Base-by-base conservation (phyloP, 2,888 invertebrate genomes). In the Brenthis daphne region DNA sequence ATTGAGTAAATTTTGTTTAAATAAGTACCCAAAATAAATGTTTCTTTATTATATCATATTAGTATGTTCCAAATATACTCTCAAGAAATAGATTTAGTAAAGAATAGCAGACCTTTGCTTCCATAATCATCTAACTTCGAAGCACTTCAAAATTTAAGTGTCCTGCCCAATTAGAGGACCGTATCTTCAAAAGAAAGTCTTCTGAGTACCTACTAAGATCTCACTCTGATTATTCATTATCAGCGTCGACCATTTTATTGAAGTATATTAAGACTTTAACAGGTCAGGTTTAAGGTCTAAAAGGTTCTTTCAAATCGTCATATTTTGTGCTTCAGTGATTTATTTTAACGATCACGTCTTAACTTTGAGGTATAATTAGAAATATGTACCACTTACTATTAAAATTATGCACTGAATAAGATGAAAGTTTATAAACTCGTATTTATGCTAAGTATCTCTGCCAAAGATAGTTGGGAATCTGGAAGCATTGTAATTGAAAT, bases 181-280 rank as follows among this genome's bases (percentile, higher is more conserved):
- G 50, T 29, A 14, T 58, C 47, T 50, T 33, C 29, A 60, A 50
- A 50, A 33, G 50, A 50, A 60, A 60, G 33, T 60, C 29, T 65
- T 48, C 50, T 56, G 14, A 56, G 56, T 29, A 24, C 29, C 29
- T 29, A 29, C 50, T 65, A 33, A 55, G 48, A 65, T 65, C 48
- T 50, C 48, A 48, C 56, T 50, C 57, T 50, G 56, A 65, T 65
- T 65, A 33, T 65, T 57, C 64, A 48, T 65, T 57, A 57, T 64
- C 68, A 58, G 67, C 58, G 14, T 37, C 64, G 37, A 47, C 64
- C 48, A 57, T 33, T 60, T 60, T 60, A 60, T 60, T 60, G 60
- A 60, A 60, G 33, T 60, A 33, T 60, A 50, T 60, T 60, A 60
- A 50, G 50, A 29, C 50, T 50, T 60, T 50, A 60, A 60, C 60